Evolutionary conservation across 1,140 invertebrate genomes (phyloP).

Genomic region (Delia radicum): DNA sequence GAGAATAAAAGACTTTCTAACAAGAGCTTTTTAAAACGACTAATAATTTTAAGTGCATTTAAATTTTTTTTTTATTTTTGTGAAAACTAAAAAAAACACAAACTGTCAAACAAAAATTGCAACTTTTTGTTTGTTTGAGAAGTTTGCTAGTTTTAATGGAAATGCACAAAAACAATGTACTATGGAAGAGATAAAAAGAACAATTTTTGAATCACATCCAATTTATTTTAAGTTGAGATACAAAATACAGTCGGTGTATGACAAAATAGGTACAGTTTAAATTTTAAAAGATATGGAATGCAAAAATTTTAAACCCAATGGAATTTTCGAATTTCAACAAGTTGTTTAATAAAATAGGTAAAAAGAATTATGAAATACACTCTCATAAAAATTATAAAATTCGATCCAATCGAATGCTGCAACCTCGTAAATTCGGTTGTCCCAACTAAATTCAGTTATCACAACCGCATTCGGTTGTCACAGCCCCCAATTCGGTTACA

Average conservation of each 20-base stretch:
- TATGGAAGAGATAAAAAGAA: neutral
- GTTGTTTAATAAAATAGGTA: no score
- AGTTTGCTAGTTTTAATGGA: constrained; percentile 3
- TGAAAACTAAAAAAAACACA: neutral
- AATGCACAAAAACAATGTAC: constrained; percentile 1
- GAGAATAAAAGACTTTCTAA: neutral
- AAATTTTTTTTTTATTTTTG: neutral
- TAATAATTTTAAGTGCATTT: constrained; percentile 15
- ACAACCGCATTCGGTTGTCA: no score
- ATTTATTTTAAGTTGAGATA: neutral
- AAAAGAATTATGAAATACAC: no score
- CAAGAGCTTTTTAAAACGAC: constrained; percentile 6
- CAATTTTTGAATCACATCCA: constrained; percentile 20
- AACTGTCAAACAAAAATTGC: neutral
- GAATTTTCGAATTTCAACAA: no score
- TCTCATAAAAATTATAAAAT: no score
- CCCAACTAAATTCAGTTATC: no score
- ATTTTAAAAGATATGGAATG: no score
- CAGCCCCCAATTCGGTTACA: no score
- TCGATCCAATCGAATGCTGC: no score
- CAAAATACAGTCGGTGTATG: neutral
- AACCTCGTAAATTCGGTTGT: no score
- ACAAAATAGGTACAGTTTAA: no score
- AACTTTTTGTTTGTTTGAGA: neutral
- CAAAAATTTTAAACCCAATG: no score